Evolutionary conservation across 2,888 invertebrate genomes (phyloP), one percentile per base, ranked within the genome.

Genomic region (Mesorhabditis spiculigera): DNA sequence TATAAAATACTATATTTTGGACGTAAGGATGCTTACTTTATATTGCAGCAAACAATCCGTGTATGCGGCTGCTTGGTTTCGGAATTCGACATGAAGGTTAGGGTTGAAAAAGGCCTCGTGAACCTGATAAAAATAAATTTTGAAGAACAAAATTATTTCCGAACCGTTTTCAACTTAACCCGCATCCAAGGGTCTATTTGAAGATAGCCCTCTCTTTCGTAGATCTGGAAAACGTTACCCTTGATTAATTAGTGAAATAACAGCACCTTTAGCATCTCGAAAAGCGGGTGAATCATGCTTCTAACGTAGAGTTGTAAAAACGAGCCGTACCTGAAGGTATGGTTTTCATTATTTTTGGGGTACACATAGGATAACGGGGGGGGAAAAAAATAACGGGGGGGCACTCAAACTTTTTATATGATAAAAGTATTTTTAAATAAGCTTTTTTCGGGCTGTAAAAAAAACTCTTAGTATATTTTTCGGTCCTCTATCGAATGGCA

Each of bases 81-180:
- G 61, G 45, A 78, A 78, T 69, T 78, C 78, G 16, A 78, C 75
- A 41, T 75, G 75, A n/a, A 77, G 61, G 45, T 78, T 78, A n/a
- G 78, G 76, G 65, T 78, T 75, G 68, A 78, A 75, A 45, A 75
- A 73, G n/a, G 70, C 45, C 44, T 72, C 69, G 13, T 71, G 66
- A 43, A 74, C 28, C 28, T 28, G 28, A 28, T 28, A 28, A 3
- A 28, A 28, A 28, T 28, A 1, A 28, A 28, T 28, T 28, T 28
- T 28, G 28, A 3, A 28, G 28, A 28, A 28, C 28, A 28, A 28
- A 28, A 28, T 28, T 28, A 28, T 28, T 28, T 28, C 28, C 28
- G 28, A 28, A 28, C 68, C 58, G 70, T 75, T n/a, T 67, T 63
- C 41, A 78, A 42, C 6, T 71, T 65, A 5, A 78, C 71, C 5